A percentile compares a stretch with the other conserved stretches of the same genome.
Conservation (phyloP, 1,140 invertebrate genomes). For the Leptopilina boulardi region DNA sequence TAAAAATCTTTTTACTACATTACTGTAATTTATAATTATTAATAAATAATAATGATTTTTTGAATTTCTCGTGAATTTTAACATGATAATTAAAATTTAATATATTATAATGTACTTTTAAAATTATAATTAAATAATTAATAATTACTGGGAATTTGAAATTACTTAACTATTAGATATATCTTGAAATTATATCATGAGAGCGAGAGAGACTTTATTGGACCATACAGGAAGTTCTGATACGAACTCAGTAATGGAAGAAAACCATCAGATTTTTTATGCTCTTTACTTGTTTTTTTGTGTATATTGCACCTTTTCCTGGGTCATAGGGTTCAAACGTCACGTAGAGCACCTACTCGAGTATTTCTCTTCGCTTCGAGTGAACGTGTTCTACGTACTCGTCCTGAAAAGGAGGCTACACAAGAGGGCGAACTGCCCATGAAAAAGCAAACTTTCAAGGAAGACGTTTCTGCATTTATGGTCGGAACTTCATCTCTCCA, state of each 20-base stretch:
- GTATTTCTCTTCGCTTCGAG: neutral
- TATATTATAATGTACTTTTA: too few species aligned
- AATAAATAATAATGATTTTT: too few species aligned
- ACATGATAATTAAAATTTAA: too few species aligned
- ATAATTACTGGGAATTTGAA: too few species aligned
- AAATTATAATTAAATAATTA: too few species aligned
- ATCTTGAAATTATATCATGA: neutral
- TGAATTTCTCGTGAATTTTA: too few species aligned
- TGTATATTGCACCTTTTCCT: constrained; percentile 26
- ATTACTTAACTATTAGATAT: too few species aligned
- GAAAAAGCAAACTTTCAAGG: constrained; percentile 20
- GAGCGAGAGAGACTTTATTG: too few species aligned
- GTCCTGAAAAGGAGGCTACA: constrained; percentile 16
- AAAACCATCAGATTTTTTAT: constrained; percentile 6
- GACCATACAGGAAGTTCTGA: neutral
- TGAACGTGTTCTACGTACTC: constrained; percentile 18
- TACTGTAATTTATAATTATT: too few species aligned
- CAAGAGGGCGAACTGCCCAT: constrained; percentile 23
- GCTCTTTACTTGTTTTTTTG: constrained; percentile 15
- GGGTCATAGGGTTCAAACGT: constrained; percentile 23
- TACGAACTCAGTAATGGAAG: neutral
- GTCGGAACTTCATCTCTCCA: constrained; percentile 11
- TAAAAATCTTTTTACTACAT: too few species aligned
- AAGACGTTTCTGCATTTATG: constrained; percentile 17
- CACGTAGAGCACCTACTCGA: constrained; percentile 14